Percentiles rank a stretch among this genome's conserved stretches.
phyloP scores from a whole-genome alignment of 2,113 vertebrate genomes.

The Ciconia stormi region DNA sequence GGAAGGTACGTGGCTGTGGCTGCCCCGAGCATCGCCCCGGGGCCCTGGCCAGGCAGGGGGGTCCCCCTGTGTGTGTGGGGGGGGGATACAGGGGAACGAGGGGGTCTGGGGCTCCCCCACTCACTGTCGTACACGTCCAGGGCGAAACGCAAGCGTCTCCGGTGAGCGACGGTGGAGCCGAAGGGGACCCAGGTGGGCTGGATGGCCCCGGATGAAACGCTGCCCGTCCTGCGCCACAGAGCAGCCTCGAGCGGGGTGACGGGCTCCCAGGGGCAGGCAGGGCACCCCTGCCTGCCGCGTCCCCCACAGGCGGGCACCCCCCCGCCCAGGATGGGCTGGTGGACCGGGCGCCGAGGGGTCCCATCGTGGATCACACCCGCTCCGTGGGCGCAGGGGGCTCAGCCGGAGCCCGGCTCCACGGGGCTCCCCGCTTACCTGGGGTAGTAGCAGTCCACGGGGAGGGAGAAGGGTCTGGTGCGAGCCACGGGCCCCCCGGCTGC shows the following conservation, averaged over 20 bases:
- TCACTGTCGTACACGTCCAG: background rate
- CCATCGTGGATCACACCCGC: rapidly evolving
- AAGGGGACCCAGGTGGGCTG: background rate
- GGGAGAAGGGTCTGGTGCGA: background rate
- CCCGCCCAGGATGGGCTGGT: background rate
- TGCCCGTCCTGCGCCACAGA: background rate
- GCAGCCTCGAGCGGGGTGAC: rapidly evolving
- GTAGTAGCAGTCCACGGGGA: background rate
- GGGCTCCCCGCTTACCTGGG: background rate
- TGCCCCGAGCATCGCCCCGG: rapidly evolving
- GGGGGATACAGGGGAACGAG: no score
- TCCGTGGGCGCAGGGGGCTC: background rate
- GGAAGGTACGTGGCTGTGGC: rapidly evolving
- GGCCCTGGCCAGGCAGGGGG: rapidly evolving
- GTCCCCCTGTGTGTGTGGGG: no score
- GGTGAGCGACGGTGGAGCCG: background rate
- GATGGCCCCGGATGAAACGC: background rate
- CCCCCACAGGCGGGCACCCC: rapidly evolving
- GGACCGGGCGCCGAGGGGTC: background rate
- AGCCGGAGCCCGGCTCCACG: rapidly evolving
- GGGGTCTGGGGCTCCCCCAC: background rate
- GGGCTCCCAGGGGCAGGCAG: no score
- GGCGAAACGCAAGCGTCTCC: background rate
- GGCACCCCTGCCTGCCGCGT: background rate
- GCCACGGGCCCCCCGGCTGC: background rate